Percentiles rank a stretch among this genome's conserved stretches.
Conservation (phyloP, 2,797 vertebrate species). For the Loris lydekkerianus region DNA sequence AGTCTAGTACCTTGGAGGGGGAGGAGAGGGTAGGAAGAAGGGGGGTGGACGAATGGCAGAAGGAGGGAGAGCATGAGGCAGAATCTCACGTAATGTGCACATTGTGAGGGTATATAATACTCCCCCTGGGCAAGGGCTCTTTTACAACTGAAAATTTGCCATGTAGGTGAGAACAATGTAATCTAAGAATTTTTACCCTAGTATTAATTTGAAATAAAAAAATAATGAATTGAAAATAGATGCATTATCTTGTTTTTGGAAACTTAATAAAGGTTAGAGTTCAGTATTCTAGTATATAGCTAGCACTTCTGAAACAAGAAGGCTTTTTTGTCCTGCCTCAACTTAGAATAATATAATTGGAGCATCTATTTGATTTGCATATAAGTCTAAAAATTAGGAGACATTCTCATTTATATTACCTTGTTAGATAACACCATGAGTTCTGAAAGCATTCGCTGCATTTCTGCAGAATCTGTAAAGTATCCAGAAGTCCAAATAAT, state of each 20-base stretch:
- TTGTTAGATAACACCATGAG: neutral
- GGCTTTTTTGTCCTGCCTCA: neutral
- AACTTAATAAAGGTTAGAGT: neutral
- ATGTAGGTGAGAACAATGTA: too few relatives aligned
- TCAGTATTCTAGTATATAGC: neutral
- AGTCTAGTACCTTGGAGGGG: too few relatives aligned
- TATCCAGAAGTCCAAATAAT: neutral
- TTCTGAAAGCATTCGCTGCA: neutral
- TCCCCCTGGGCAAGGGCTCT: too few relatives aligned
- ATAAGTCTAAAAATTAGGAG: neutral
- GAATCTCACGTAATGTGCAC: too few relatives aligned
- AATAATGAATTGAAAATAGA: neutral
- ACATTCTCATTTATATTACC: neutral
- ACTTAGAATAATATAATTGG: neutral
- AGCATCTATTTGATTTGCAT: neutral
- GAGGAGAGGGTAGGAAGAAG: too few relatives aligned
- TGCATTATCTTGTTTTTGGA: neutral
- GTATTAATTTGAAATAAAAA: too few relatives aligned
- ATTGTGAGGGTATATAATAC: too few relatives aligned
- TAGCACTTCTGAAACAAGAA: neutral
- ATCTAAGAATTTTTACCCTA: too few relatives aligned
- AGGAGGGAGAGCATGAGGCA: too few relatives aligned
- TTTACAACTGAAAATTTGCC: too few relatives aligned
- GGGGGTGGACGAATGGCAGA: too few relatives aligned
- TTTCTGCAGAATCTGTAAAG: neutral